A percentile compares a stretch with the other conserved stretches of the same genome.
Evolutionary conservation across 2,113 vertebrate species (phyloP).

Genomic region (Crotophaga sulcirostris): DNA sequence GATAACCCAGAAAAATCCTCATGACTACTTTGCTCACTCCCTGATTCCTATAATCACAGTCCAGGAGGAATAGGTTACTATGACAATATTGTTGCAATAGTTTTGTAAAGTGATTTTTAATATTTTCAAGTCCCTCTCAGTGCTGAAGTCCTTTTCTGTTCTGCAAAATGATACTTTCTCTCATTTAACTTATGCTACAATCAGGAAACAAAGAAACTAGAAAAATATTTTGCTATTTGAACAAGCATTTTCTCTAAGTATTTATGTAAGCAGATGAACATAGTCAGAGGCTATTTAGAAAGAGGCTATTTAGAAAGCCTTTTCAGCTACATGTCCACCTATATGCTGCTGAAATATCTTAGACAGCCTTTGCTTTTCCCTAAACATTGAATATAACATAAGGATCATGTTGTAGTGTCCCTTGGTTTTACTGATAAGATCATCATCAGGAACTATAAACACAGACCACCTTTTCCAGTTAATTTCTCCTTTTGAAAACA

Average conservation of each 20-base stretch:
- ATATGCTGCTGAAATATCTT: background rate
- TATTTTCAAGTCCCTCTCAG: background rate
- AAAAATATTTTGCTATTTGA: background rate
- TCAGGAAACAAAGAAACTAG: background rate
- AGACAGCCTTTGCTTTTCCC: background rate
- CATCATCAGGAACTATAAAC: background rate
- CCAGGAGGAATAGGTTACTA: conserved; percentile 65
- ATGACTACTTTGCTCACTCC: conserved; percentile 24
- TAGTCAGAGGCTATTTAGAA: no score
- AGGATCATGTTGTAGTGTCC: background rate
- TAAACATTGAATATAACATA: background rate
- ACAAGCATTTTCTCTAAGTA: background rate
- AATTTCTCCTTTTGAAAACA: background rate
- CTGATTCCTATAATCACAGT: conserved; percentile 44
- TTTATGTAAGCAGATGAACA: background rate
- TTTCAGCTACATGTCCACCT: background rate
- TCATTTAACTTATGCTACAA: background rate
- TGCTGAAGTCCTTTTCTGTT: background rate
- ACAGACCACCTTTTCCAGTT: background rate
- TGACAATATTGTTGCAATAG: conserved; percentile 64
- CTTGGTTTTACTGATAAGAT: background rate
- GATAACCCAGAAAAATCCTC: conserved; percentile 76
- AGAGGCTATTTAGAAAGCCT: background rate
- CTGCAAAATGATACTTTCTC: background rate
- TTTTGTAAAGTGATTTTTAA: conserved; percentile 24